phyloP scores from a whole-genome alignment of 2,888 invertebrate genomes.

The Thera britannica region DNA sequence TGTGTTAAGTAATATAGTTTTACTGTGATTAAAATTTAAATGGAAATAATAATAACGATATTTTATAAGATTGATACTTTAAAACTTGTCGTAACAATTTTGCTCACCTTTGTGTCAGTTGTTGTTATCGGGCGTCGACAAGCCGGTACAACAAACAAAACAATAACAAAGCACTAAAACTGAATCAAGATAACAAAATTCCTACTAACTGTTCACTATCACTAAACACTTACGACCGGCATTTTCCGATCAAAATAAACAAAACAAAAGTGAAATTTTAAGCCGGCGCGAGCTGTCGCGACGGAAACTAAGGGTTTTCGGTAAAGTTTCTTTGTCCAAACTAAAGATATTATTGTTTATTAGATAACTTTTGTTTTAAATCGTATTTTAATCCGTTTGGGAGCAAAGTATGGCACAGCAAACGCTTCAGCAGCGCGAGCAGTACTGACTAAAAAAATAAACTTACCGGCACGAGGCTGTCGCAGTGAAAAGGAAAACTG shows the following conservation, averaged over 20 bases:
- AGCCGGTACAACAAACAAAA: constrained; percentile 55
- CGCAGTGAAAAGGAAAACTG: constrained; percentile 63
- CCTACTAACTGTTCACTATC: constrained; percentile 57
- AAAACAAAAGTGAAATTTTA: constrained; percentile 50
- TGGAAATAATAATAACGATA: background rate
- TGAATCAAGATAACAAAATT: constrained; percentile 49
- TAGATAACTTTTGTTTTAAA: constrained; percentile 36
- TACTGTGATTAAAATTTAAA: no score
- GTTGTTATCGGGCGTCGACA: constrained; percentile 51
- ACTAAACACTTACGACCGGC: constrained; percentile 62
- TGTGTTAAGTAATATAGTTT: no score
- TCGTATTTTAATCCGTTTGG: constrained; percentile 51
- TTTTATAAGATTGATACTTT: background rate
- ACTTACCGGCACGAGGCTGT: constrained; percentile 54
- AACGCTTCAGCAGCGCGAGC: constrained; percentile 66
- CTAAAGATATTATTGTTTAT: constrained; percentile 40
- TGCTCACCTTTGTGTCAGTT: constrained; percentile 58
- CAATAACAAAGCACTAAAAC: constrained; percentile 53
- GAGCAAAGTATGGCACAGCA: constrained; percentile 55
- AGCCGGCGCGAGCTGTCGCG: constrained; percentile 35
- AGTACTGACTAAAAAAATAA: constrained; percentile 74
- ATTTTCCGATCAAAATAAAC: constrained; percentile 73
- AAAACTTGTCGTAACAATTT: background rate
- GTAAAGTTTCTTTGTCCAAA: constrained; percentile 37
- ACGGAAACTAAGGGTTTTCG: constrained; percentile 35